phyloP scores from a whole-genome alignment of 2,113 vertebrate genomes.

The Sialia sialis region DNA sequence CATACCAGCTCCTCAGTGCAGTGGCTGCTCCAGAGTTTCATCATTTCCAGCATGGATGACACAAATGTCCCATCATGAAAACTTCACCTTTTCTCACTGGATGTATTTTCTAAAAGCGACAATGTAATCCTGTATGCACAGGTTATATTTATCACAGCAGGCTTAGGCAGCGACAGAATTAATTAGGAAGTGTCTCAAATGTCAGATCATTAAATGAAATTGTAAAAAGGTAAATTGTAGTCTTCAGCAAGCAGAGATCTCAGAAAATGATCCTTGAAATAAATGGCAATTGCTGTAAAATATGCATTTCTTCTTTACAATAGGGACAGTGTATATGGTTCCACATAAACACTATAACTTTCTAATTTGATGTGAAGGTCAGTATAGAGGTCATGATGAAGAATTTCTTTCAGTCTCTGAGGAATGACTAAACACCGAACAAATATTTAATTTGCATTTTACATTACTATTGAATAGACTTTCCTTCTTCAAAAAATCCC shows the following conservation, averaged over 20 bases:
- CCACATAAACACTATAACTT: conserved; percentile 31
- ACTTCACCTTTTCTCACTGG: not conserved
- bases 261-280: conserved; percentile 13
- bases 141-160: conserved; percentile 47
- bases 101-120: not conserved
- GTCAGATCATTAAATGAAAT: conserved; percentile 57
- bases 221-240: conserved; percentile 54
- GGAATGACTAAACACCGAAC: not conserved
- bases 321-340: not conserved
- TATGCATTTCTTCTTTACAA: conserved; percentile 12
- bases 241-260: conserved; percentile 26
- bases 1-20: not conserved
- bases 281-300: not conserved
- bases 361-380: conserved; percentile 12
- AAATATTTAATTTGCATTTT: conserved; percentile 54
- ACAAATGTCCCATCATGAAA: not conserved
- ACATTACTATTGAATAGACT: conserved; percentile 8
- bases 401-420: conserved; percentile 6
- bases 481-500: not conserved
- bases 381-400: not conserved
- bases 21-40: not conserved
- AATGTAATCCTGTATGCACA: not conserved
- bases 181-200: conserved; percentile 56
- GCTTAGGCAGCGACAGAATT: conserved; percentile 43
- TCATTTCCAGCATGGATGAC: fast-evolving